Base-by-base conservation (phyloP, 2,797 vertebrate genomes). In the Lacerta viridis region DNA sequence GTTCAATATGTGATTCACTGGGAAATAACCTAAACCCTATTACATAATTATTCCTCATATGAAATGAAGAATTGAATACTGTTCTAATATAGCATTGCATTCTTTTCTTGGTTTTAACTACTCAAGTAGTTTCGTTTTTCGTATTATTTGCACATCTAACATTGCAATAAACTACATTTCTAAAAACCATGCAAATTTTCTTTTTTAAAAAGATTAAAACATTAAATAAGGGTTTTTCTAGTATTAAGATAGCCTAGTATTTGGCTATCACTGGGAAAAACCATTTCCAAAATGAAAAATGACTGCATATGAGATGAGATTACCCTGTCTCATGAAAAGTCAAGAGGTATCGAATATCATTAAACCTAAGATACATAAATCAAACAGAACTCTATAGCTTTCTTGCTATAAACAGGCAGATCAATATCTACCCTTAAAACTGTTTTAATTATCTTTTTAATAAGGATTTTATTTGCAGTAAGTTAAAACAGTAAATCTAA, bases 401-500 rank as follows among this genome's bases (percentile, higher is more conserved):
- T 72, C 20, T 36, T 74, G 25, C 9, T 18, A 87, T 7, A 75
- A 3, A 83, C 1, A 29, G 1, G 13, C 3, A 74, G 1, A 89
- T 0, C 39, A 90, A 79, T 36, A 50, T 17, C 27, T 80, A n/a
- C 3, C 85, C 15, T 2, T 0, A 85, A 82, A 33, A 55, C 3
- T 68, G 15, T 68, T 39, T 71, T 88, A 86, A 75, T 71, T 82
- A 88, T 27, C 77, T 23, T 29, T 50, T 88, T 84, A 85, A 80
- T 74, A 75, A 9, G 43, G 78, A 7, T 85, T 76, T 3, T 10
- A 86, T 66, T 90, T 92, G 82, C 68, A 72, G 83, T 89, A 80
- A 89, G 36, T 79, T 85, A 59, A 83, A 66, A 36, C 87, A 78
- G 79, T 89, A 86, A 89, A 80, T 83, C 85, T 91, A 92, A 93